Percentiles rank a stretch among this genome's conserved stretches.
These are phyloP conservation scores for Upupa epops DNA, from an alignment of 2,113 vertebrate species.

Conservation along the genomic window DNA sequence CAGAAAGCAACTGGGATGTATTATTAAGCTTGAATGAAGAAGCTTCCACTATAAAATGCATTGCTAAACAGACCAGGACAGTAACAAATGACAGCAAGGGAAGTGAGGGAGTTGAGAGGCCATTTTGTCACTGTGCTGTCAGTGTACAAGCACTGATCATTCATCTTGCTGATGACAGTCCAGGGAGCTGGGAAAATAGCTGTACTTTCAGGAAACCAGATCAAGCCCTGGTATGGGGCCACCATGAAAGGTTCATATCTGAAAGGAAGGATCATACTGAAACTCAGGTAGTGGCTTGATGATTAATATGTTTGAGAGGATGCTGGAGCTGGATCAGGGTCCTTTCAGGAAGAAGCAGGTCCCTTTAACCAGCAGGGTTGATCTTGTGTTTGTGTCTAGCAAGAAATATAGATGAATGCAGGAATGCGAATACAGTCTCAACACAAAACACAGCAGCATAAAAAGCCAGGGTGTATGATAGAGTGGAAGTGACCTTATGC, in stretches of 20 bases:
- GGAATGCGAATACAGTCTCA: not conserved
- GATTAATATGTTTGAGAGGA: not conserved
- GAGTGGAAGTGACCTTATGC: not conserved
- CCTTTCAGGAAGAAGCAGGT: not conserved
- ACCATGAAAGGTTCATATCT: rapidly evolving
- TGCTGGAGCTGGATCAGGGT: not conserved
- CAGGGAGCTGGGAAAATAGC: not conserved
- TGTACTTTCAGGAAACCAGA: not conserved
- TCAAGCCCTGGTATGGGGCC: not conserved
- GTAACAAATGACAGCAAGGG: not conserved
- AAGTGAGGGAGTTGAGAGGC: not conserved
- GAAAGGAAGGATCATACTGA: not conserved
- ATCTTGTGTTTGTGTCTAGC: not conserved
- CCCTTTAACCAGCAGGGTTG: not conserved
- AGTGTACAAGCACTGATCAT: not conserved
- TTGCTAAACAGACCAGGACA: not conserved
- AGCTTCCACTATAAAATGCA: slow-evolving; percentile 17
- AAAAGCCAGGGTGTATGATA: not conserved
- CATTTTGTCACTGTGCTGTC: not conserved
- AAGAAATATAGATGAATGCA: not conserved
- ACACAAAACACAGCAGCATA: not conserved
- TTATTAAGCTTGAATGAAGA: slow-evolving; percentile 45
- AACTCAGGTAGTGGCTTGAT: not conserved
- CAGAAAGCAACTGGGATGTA: slow-evolving; percentile 19
- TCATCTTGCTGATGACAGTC: not conserved